A percentile compares a stretch with the other conserved stretches of the same genome.
These are phyloP conservation scores for Alexandromys oeconomus DNA, from an alignment of 2,797 vertebrate genomes.

Conservation along the genomic window DNA sequence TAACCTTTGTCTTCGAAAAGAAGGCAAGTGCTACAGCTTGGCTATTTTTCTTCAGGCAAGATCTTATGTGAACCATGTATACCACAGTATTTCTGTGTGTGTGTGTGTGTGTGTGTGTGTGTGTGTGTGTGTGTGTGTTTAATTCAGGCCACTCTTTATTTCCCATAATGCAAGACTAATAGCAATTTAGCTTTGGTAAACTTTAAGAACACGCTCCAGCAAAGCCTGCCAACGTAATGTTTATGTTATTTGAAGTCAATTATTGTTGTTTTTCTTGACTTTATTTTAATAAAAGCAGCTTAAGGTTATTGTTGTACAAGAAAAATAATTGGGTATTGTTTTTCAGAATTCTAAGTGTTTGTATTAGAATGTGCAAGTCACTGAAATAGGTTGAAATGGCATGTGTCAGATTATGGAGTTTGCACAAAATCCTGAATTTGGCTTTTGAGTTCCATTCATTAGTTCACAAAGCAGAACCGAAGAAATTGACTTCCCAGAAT, in stretches of 20 bases:
- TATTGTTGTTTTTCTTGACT: constrained; percentile 51
- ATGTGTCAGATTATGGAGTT: neutral
- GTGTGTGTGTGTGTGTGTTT: too few species aligned
- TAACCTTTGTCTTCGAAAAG: constrained; percentile 68
- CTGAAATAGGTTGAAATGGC: neutral
- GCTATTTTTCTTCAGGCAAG: constrained; percentile 42
- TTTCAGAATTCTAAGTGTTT: constrained; percentile 53
- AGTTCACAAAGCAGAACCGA: neutral
- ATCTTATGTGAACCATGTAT: constrained; percentile 47
- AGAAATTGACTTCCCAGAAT: neutral
- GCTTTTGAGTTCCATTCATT: constrained; percentile 55
- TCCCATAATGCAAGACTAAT: constrained; percentile 69
- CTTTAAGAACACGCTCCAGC: constrained; percentile 36
- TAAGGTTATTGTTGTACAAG: constrained; percentile 71
- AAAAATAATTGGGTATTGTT: constrained; percentile 64
- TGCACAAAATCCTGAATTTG: constrained; percentile 41
- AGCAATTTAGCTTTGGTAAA: constrained; percentile 68
- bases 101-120: too few species aligned
- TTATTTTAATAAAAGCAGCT: constrained; percentile 73
- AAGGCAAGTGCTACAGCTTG: neutral
- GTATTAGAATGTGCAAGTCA: neutral
- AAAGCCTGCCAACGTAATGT: constrained; percentile 52
- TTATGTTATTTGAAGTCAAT: constrained; percentile 79
- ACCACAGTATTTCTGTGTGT: constrained; percentile 40
- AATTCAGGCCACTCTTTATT: constrained; percentile 55